Conservation (phyloP, 2,888 invertebrate genomes). For the Chrysolina haemoptera region DNA sequence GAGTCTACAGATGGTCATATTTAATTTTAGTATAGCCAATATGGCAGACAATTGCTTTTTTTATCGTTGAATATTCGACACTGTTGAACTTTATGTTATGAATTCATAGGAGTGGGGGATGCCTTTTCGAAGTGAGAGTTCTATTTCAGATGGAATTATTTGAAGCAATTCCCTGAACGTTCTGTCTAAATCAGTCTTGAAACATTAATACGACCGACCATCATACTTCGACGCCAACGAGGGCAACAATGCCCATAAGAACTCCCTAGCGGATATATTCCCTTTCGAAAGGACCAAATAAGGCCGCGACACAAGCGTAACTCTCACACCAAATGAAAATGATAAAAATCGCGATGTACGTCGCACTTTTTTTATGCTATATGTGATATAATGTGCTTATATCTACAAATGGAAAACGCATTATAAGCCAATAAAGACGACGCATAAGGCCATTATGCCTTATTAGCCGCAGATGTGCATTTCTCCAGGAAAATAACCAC, state of each 20-base stretch:
- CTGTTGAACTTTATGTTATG: not conserved
- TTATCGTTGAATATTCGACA: not conserved
- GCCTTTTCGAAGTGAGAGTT: constrained; percentile 10
- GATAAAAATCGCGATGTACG: constrained; percentile 27
- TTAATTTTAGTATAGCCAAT: no score
- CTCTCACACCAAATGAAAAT: constrained; percentile 37
- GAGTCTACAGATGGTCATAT: no score
- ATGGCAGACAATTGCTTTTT: no score
- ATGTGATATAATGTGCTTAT: constrained; percentile 33
- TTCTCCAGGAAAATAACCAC: constrained; percentile 33
- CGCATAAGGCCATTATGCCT: constrained; percentile 21
- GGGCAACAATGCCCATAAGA: constrained; percentile 20
- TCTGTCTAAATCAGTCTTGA: not conserved
- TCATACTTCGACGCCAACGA: constrained; percentile 8
- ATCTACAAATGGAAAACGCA: constrained; percentile 28
- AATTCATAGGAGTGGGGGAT: not conserved
- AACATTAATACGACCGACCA: not conserved
- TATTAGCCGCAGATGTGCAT: constrained; percentile 20
- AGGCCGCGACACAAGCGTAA: constrained; percentile 22
- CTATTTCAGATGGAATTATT: not conserved
- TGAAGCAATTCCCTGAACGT: constrained; percentile 8
- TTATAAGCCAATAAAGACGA: constrained; percentile 33
- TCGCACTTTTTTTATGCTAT: constrained; percentile 25
- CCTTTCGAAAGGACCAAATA: constrained; percentile 27
- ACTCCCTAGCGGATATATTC: constrained; percentile 30